phyloP scores from a whole-genome alignment of 1,140 invertebrate species.

The Drosophila nigrodunni region DNA sequence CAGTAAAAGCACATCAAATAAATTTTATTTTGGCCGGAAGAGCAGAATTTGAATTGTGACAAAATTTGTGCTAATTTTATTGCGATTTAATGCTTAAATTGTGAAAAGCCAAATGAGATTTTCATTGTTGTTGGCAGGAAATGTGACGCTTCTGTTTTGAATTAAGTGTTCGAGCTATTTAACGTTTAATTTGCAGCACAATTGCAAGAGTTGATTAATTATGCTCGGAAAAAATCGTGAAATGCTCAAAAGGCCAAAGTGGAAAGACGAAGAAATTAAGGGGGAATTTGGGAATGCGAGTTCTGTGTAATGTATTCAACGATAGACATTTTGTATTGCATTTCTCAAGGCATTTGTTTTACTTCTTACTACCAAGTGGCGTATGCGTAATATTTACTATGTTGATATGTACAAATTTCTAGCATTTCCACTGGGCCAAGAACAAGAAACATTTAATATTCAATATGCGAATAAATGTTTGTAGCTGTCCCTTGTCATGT shows the following conservation, averaged over 20 bases:
- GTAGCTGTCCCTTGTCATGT: conserved; percentile 15
- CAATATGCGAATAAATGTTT: neutral
- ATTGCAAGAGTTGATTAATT: conserved; percentile 49
- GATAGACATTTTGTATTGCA: conserved; percentile 20
- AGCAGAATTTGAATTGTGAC: neutral
- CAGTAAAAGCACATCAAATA: too few species aligned
- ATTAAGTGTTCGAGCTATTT: conserved; percentile 37
- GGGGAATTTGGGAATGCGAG: neutral
- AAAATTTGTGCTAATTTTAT: neutral
- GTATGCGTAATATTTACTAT: conserved; percentile 7
- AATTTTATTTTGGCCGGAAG: too few species aligned
- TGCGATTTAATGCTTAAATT: conserved; percentile 13
- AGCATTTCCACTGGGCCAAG: neutral
- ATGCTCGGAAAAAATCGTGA: conserved; percentile 28
- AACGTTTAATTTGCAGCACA: conserved; percentile 53
- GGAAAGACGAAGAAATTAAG: neutral
- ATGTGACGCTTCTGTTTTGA: conserved; percentile 27
- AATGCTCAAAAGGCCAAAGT: neutral
- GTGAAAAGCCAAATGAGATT: neutral
- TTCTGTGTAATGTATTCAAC: conserved; percentile 12
- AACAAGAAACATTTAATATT: conserved; percentile 1
- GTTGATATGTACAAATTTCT: neutral
- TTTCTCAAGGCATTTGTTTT: neutral
- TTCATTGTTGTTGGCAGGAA: conserved; percentile 34
- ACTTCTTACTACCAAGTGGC: conserved; percentile 15